phyloP scores from a whole-genome alignment of 2,888 invertebrate species.

The Pterostichus madidus region DNA sequence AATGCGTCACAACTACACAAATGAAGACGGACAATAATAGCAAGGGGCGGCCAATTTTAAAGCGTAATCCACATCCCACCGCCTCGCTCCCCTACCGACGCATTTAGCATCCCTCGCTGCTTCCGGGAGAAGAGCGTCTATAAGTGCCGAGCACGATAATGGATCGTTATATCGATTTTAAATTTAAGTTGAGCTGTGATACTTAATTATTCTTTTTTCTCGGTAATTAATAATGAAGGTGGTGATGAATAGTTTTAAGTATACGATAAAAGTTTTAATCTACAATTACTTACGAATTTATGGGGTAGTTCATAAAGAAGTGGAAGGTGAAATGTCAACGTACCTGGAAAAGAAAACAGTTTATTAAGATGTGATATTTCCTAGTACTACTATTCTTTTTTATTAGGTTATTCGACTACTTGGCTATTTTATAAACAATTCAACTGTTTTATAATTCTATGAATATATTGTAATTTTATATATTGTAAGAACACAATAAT shows the following conservation, averaged over 20 bases:
- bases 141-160: slow-evolving; percentile 31
- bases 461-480: too few species aligned
- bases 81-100: background rate
- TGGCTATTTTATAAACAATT: too few species aligned
- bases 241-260: slow-evolving; percentile 48
- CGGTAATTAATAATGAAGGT: slow-evolving; percentile 37
- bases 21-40: slow-evolving; percentile 36
- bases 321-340: slow-evolving; percentile 1
- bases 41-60: slow-evolving; percentile 25
- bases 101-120: background rate
- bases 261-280: slow-evolving; percentile 34
- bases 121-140: background rate
- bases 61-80: slow-evolving; percentile 20
- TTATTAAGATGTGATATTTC: too few species aligned
- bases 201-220: slow-evolving; percentile 25
- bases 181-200: slow-evolving; percentile 30
- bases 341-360: slow-evolving; percentile 41
- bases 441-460: too few species aligned
- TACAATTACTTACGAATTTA: slow-evolving; percentile 35
- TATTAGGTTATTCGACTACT: too few species aligned
- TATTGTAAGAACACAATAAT: too few species aligned
- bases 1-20: slow-evolving; percentile 33
- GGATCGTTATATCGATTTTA: slow-evolving; percentile 48
- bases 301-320: background rate
- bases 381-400: too few species aligned